Evolutionary conservation across 2,113 vertebrate species (phyloP).

Genomic region (Gymnobelideus leadbeateri): DNA sequence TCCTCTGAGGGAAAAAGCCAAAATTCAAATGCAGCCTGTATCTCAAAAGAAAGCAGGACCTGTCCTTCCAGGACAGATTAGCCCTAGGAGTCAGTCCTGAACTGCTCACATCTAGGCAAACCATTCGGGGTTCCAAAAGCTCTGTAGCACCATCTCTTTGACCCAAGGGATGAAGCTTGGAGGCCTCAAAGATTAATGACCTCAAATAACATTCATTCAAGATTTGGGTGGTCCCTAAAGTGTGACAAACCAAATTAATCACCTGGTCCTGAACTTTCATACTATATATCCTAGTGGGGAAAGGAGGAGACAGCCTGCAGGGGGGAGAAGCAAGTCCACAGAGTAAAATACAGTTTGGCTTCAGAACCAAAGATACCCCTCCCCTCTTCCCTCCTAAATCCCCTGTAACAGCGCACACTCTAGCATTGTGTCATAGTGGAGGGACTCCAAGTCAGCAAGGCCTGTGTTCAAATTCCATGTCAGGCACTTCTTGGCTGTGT

Average conservation of each 20-base stretch:
- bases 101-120: background rate
- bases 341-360: background rate
- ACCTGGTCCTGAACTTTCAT: background rate
- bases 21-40: background rate
- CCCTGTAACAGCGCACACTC: background rate
- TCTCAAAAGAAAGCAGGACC: background rate
- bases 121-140: background rate
- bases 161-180: background rate
- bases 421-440: background rate
- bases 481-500: background rate
- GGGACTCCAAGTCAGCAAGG: background rate
- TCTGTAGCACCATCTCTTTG: background rate
- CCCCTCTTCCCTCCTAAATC: background rate
- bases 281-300: background rate
- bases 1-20: background rate
- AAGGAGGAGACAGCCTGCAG: background rate
- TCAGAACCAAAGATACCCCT: no score
- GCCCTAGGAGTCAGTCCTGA: background rate
- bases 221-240: background rate
- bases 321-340: background rate
- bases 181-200: background rate
- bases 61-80: background rate
- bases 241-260: background rate
- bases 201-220: background rate
- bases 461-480: background rate